Conservation (phyloP, 2,797 vertebrate genomes). For the Vespertilio murinus region DNA sequence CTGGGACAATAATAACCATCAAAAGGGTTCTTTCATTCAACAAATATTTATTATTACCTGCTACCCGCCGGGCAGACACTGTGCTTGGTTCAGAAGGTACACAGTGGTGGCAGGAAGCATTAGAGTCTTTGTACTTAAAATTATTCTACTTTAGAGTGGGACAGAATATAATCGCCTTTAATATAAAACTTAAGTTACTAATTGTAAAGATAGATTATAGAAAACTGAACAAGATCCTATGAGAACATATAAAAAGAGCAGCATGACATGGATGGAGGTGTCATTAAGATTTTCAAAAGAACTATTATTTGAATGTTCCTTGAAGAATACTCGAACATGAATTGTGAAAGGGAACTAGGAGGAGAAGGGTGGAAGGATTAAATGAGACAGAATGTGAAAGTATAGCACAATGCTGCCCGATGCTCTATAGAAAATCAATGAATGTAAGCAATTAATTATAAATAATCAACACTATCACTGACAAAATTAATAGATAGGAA, state of each 20-base stretch:
- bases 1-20: not conserved
- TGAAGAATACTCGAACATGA: not conserved
- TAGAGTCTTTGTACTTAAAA: not conserved
- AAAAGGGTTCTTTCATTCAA: not conserved
- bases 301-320: not conserved
- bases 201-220: not conserved
- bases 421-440: not conserved
- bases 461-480: not conserved
- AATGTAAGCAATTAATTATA: not conserved
- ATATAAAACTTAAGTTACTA: not conserved
- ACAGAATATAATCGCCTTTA: not conserved
- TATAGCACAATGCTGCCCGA: not conserved
- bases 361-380: not conserved
- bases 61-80: not conserved
- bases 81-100: not conserved
- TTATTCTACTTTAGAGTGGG: not conserved
- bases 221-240: not conserved
- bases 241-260: not conserved
- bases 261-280: not conserved
- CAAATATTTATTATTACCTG: not conserved
- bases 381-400: not conserved
- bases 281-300: not conserved
- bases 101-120: not conserved
- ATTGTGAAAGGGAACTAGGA: not conserved
- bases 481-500: not conserved